A percentile compares a stretch with the other conserved stretches of the same genome.
Evolutionary conservation across 2,888 invertebrate genomes (phyloP).

Genomic region (Globia sparganii): DNA sequence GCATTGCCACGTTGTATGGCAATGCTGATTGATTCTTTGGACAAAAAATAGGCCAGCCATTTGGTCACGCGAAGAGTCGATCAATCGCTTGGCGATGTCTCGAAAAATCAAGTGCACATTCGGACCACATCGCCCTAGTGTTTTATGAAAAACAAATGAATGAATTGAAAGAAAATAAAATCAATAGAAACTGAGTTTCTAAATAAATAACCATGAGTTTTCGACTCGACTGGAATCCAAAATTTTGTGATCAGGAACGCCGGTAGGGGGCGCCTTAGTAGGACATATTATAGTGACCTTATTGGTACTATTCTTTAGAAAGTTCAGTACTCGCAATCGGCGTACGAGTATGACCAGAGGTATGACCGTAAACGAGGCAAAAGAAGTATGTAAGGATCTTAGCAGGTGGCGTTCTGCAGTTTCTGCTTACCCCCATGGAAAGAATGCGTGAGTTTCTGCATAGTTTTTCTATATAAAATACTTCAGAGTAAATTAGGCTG

Average conservation of each 20-base stretch:
- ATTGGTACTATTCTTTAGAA: not conserved
- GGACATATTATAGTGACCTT: not conserved
- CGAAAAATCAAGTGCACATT: too few species aligned
- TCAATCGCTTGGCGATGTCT: too few species aligned
- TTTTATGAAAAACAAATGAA: not conserved
- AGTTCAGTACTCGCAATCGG: not conserved
- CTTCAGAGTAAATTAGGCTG: too few species aligned
- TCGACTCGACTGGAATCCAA: not conserved
- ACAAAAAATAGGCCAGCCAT: too few species aligned
- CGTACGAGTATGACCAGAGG: not conserved
- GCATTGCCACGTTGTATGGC: too few species aligned
- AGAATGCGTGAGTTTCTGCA: not conserved
- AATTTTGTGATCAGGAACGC: not conserved
- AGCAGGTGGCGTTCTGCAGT: not conserved
- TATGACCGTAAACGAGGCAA: not conserved
- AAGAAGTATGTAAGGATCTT: not conserved
- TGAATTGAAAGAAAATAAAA: not conserved
- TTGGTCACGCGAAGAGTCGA: too few species aligned
- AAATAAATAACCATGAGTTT: not conserved
- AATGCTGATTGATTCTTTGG: too few species aligned
- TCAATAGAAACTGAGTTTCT: not conserved
- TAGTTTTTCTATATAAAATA: too few species aligned
- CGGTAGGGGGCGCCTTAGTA: too few species aligned
- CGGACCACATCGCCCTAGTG: too few species aligned
- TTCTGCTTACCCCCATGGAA: not conserved